Base-by-base conservation (phyloP, 2,888 invertebrate species). In the Sphaerophoria rueppellii region DNA sequence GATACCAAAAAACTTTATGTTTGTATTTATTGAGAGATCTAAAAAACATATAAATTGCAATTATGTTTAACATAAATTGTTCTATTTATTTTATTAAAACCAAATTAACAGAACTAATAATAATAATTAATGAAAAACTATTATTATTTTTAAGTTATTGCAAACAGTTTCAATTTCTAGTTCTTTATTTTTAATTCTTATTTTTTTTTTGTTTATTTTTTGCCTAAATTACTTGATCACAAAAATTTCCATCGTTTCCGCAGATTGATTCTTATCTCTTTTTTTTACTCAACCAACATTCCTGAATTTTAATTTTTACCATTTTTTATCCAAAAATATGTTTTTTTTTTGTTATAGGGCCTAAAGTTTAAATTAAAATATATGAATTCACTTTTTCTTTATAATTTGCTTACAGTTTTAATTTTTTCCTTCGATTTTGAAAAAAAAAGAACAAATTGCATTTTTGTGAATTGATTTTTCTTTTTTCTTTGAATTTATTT, bases 191-290 rank as follows among this genome's bases (percentile, higher is more conserved):
- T 69, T 43, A 43, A 34, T 63, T 73, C 76, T 57, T 74, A n/a
- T n/a, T n/a, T n/a, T n/a, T n/a, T n/a, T n/a, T n/a, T n/a, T n/a
- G n/a, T n/a, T n/a, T n/a, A n/a, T 73, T 74, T 72, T 83, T 85
- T 81, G 85, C 85, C 85, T 85, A 85, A 85, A 85, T 81, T 85
- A 85, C 85, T 70, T 80, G 85, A 85, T 85, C 85, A 85, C 85
- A 85, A 85, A 85, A 85, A 81, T 85, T 85, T 85, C 73, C 81
- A 77, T 85, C 85, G 72, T 81, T 81, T 85, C 77, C 85, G 46
- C 65, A 76, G 76, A 85, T 81, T 85, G 81, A 77, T 85, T 81
- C 65, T 43, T 73, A 75, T 16, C 14, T 40, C 40, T 58, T 24
- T 11, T 37, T 55, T 80, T 72, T 37, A 80, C 52, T 69, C 76